phyloP scores from a whole-genome alignment of 2,888 invertebrate species.

The Watsonalla binaria region DNA sequence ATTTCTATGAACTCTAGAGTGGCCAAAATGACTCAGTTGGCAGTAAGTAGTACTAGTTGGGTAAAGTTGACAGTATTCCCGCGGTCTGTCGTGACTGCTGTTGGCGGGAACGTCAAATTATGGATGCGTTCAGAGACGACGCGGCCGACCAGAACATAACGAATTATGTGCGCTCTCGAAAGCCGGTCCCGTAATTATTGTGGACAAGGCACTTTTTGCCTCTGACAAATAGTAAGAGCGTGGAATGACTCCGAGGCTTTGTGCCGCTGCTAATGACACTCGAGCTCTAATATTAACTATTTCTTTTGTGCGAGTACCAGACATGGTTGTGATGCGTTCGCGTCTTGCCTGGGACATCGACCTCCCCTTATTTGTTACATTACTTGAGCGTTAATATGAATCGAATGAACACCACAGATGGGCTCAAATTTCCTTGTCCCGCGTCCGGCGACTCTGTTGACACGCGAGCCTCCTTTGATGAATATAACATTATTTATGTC shows the following conservation, averaged over 20 bases:
- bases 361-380: slow-evolving; percentile 71
- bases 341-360: slow-evolving; percentile 61
- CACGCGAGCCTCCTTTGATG: slow-evolving; percentile 64
- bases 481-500: slow-evolving; percentile 57
- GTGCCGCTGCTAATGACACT: slow-evolving; percentile 75
- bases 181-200: slow-evolving; percentile 77
- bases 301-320: slow-evolving; percentile 71
- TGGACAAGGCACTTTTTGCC: slow-evolving; percentile 77
- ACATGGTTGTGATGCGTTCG: slow-evolving; percentile 56
- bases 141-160: slow-evolving; percentile 77
- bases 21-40: too few species aligned
- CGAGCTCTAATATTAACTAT: slow-evolving; percentile 73
- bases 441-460: slow-evolving; percentile 50
- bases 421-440: slow-evolving; percentile 64
- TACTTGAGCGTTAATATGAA: slow-evolving; percentile 72
- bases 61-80: slow-evolving; percentile 37
- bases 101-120: slow-evolving; percentile 74
- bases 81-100: slow-evolving; percentile 47
- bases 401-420: slow-evolving; percentile 67
- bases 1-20: too few species aligned
- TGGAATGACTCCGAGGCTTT: slow-evolving; percentile 73
- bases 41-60: slow-evolving; percentile 2
- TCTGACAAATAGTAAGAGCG: slow-evolving; percentile 75
- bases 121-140: slow-evolving; percentile 67
- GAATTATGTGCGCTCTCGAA: slow-evolving; percentile 72